Base-by-base conservation (phyloP, 1,140 invertebrate species). In the Mizuhopecten yessoensis region DNA sequence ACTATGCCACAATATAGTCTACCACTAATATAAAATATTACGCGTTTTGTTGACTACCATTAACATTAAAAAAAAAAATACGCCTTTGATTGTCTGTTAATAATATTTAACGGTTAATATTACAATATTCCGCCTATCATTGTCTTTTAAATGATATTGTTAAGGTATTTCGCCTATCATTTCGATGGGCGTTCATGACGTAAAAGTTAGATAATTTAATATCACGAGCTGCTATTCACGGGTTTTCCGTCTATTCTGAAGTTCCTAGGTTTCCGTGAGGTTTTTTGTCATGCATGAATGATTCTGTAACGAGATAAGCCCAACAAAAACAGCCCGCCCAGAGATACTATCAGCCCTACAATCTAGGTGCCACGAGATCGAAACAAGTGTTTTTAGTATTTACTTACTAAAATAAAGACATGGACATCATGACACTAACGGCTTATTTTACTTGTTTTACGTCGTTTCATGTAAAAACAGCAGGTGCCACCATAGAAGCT, bases 261-360 rank as follows among this genome's bases (percentile, higher is more conserved):
- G 17, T 45, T 17, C 42, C 42, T 9, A 17, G 9, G 57, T 75
- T n/a, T 3, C 15, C 29, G 57, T 75, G 57, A 75, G 57, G 57
- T 75, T n/a, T n/a, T n/a, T n/a, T 75, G 57, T 17, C 57, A 75
- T 29, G 57, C 57, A 75, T 75, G 57, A 29, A 13, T n/a, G 57
- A 29, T 75, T n/a, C 57, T 29, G 1, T 75, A 17, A 75, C 57
- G 15, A 75, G 57, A 75, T 75, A 75, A 75, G 57, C 57, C 23
- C 57, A 75, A 29, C 57, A 75, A 75, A 75, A 75, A 75, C 57
- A 75, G 57, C 57, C n/a, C 57, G 57, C n/a, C 57, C 57, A 75
- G 57, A 29, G n/a, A 9, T 75, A 5, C 57, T 75, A 75, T 75
- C 57, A 75, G 5, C 23, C 20, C 45, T 75, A 2, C n/a, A 75